Evolutionary conservation across 2,797 vertebrate species (phyloP).

Genomic region (Cephalopachus bancanus): DNA sequence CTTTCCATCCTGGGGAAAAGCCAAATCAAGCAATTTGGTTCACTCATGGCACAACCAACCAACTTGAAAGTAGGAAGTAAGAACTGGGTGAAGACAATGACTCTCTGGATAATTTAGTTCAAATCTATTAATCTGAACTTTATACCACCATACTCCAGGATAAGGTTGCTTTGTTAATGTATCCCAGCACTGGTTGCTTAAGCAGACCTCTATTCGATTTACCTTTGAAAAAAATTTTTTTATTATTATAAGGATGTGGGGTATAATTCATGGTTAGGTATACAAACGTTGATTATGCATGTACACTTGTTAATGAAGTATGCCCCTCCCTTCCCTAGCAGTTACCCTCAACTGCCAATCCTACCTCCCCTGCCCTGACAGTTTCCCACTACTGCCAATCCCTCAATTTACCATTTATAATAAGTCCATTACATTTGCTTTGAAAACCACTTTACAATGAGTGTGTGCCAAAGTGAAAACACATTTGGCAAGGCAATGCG

Average conservation of each 20-base stretch:
- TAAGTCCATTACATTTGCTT: slow-evolving; percentile 58
- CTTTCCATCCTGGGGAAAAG: background rate
- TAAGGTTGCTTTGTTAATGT: slow-evolving; percentile 6
- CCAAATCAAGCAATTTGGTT: background rate
- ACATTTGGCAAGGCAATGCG: slow-evolving; percentile 44
- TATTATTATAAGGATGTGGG: no score
- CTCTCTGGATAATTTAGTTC: background rate
- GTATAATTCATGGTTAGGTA: no score
- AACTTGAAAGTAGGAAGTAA: background rate
- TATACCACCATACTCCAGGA: background rate
- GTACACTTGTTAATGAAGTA: no score
- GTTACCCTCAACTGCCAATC: no score
- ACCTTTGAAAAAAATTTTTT: no score
- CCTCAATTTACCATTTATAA: slow-evolving; percentile 38
- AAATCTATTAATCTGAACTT: background rate
- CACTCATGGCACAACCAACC: background rate
- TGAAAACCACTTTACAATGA: slow-evolving; percentile 52
- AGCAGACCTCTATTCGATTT: background rate
- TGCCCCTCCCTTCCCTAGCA: no score
- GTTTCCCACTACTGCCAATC: no score
- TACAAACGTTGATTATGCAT: no score
- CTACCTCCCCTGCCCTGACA: no score
- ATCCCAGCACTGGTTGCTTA: background rate
- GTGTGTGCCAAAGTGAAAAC: slow-evolving; percentile 43
- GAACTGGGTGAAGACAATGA: background rate